Base-by-base conservation (phyloP, 1,140 invertebrate genomes). In the Drosophila mauritiana region DNA sequence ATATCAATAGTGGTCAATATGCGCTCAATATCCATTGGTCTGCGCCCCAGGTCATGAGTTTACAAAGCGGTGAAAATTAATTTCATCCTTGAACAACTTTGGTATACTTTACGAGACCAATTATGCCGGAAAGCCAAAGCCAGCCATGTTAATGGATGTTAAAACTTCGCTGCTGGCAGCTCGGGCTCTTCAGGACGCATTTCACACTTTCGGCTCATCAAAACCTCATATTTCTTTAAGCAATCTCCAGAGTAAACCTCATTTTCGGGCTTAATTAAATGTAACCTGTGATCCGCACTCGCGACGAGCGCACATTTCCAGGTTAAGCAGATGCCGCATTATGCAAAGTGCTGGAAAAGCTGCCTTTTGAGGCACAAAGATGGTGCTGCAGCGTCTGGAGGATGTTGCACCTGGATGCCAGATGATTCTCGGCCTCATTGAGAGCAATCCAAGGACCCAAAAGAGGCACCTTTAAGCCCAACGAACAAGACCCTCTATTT, bases 231-330 rank as follows among this genome's bases (percentile, higher is more conserved):
- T 80, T 55, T 76, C 56, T 65, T 67, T 48, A 65, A 73, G 56
- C 65, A 65, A 76, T 39, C 57, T 51, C 4, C 67, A 48, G 51
- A 59, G 54, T 55, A 78, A 84, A 83, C 69, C 80, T 72, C 76
- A 84, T 80, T 84, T 63, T 84, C 56, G 76, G 59, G 77, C 77
- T 58, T 78, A 84, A 85, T 85, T 85, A 85, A 84, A 85, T 84
- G 77, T 69, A 80, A 80, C 81, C 81, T 73, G 67, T 73, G 75
- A 75, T 84, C 73, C 73, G 45, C 56, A 63, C 27, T 53, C 76
- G 73, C 78, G 80, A 74, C 64, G 77, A 65, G 80, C 74, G 78
- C 78, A 78, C 78, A 74, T 83, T 78, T 80, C 65, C 75, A 61
- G 61, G 68, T 70, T 74, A 81, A 78, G 54, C 64, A 78, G 79